phyloP scores from a whole-genome alignment of 2,888 invertebrate species.

The Scaeva pyrastri region DNA sequence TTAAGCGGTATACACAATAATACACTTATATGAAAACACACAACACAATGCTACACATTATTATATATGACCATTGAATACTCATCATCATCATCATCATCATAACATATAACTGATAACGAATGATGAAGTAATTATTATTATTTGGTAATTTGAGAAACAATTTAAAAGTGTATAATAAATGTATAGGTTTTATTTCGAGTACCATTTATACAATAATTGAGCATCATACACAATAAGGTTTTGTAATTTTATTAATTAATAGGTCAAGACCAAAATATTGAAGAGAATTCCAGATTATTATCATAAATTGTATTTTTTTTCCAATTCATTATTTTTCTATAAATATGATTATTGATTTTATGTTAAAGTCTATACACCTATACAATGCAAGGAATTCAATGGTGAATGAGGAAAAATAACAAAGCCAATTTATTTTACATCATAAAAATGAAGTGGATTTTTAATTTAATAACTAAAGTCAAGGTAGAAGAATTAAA shows the following conservation, averaged over 20 bases:
- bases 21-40: no score
- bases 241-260: slow-evolving; percentile 8
- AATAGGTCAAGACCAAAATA: slow-evolving; percentile 22
- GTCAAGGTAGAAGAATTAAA: no score
- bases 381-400: no score
- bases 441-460: no score
- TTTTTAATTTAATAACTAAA: no score
- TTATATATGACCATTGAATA: slow-evolving; percentile 11
- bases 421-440: no score
- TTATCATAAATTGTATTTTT: no score
- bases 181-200: background rate
- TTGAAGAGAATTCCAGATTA: background rate
- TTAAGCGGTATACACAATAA: background rate
- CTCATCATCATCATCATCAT: no score
- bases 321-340: background rate
- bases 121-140: slow-evolving; percentile 47
- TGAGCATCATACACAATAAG: background rate
- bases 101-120: slow-evolving; percentile 49
- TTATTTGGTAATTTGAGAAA: slow-evolving; percentile 48
- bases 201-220: background rate
- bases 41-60: background rate
- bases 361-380: no score
- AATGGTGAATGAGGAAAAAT: no score
- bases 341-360: no score
- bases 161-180: slow-evolving; percentile 11